Base-by-base conservation (phyloP, 2,113 vertebrate genomes). In the Paratilapia polleni region DNA sequence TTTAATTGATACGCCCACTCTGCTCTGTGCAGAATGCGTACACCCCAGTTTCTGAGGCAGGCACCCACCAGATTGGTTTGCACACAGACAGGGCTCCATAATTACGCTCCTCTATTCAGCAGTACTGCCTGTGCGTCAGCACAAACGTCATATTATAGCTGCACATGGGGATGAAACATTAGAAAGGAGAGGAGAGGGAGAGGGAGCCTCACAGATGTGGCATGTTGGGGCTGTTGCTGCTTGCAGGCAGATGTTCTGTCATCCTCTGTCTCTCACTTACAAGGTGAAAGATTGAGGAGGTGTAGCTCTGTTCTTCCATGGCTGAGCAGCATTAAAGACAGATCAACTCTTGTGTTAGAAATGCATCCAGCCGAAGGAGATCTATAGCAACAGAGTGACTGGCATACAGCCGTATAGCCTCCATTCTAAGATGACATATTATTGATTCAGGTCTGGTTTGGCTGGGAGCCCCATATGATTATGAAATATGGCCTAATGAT, bases 51-150 rank as follows among this genome's bases (percentile, higher is more conserved):
- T 92, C 61, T 81, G 80, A 94, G 80, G 86, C 82, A 84, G 81
- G 6, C 84, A 85, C 82, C 60, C 79, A 70, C 74, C 81, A 89
- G 88, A 92, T 89, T 87, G 84, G 89, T 74, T 83, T 63, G 83
- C 85, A 92, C 87, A 92, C 87, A 90, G 76, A 90, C 81, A 82
- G 81, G 57, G 77, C 86, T 91, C 80, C 83, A 86, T 93, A 92
- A 94, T 94, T 92, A 89, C 83, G 47, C 86, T 91, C 66, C 41
- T 91, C 81, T 91, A 91, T 94, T 93, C 93, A 93, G 88, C 76
- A 83, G 90, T 80, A 83, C 73, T 82, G 90, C 73, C 87, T 68
- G 91, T 95, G 93, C 94, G 92, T 95, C 94, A 95, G 87, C 52
- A 81, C 89, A 57, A 84, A 89, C 92, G 92, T 95, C 94, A 95